Percentiles rank a stretch among this genome's conserved stretches.
Evolutionary conservation across 2,113 vertebrate genomes (phyloP).

Genomic region (Pampusana beccarii): DNA sequence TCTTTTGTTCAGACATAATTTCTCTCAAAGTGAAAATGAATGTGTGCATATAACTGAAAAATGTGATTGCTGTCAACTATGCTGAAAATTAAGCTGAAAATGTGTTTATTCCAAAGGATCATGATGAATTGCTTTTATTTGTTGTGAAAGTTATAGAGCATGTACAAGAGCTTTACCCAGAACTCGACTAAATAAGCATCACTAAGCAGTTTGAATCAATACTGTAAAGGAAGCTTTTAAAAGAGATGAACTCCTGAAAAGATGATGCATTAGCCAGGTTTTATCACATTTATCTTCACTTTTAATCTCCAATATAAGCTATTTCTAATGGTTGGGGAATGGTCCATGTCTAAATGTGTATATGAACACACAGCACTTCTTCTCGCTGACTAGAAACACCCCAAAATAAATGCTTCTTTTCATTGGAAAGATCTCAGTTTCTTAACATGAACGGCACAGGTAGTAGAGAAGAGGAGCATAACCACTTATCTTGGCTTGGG

Average conservation of each 20-base stretch:
- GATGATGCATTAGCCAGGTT: neutral
- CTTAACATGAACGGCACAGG: neutral
- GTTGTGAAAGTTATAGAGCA: neutral
- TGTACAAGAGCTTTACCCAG: neutral
- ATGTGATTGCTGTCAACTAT: neutral
- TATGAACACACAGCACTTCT: neutral
- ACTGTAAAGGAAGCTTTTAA: neutral
- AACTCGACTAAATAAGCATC: conserved; percentile 5
- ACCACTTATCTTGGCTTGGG: neutral
- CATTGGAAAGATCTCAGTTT: neutral
- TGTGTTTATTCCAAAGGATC: neutral
- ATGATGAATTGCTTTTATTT: neutral
- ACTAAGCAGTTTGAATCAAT: neutral
- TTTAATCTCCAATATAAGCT: neutral
- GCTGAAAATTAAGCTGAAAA: neutral
- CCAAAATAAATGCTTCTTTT: neutral
- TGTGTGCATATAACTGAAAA: neutral
- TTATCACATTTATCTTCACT: conserved; percentile 17
- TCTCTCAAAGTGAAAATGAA: neutral
- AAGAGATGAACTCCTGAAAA: neutral
- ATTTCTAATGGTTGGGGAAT: neutral
- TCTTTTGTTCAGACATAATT: neutral
- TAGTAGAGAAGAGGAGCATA: neutral
- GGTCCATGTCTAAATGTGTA: neutral
- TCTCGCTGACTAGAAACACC: neutral